Base-by-base conservation (phyloP, 1,140 invertebrate species). In the Hirudo medicinalis region DNA sequence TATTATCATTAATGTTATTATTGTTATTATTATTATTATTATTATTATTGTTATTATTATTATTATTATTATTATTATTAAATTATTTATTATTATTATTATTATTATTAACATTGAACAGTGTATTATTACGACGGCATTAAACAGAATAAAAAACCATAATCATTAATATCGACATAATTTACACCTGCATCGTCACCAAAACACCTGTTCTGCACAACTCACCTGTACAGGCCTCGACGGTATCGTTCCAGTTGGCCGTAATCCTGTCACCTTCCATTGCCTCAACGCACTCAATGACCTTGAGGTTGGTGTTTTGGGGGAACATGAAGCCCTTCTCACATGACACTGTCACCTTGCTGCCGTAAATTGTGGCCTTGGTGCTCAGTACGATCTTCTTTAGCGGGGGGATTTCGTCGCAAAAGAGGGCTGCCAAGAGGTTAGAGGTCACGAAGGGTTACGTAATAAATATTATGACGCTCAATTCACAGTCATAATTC, bases 301-400 rank as follows among this genome's bases (percentile, higher is more conserved):
- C 22, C 29, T 32, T 40, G 1, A 19, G 67, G 19, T 20, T 40
- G 25, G 55, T 71, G 55, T 40, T n/a, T 36, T 71, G 36, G 25
- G 70, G 70, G 54, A 71, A 71, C 22, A 71, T 71, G 70, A 53
- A 71, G 0, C 70, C 70, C 25, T 20, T 20, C 25, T 71, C 29
- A 53, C 70, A 71, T 1, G 27, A 29, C 2, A 29, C 54, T 15
- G 54, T n/a, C n/a, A 71, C 54, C 3, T 67, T 36, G 9, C 53
- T 71, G 17, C 70, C 55, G 25, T 29, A 71, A n/a, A 71, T 71
- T 2, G 54, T 54, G 19, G n/a, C 6, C 8, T 57, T 54, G 8
- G 70, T 71, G 29, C 57, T 71, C 25, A 27, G 22, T 27, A 20
- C n/a, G 6, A 27, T 43, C 6, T 63, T 29, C 6, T 49, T 40